Conservation (phyloP, 2,113 vertebrate species). For the Chloropsis hardwickii region DNA sequence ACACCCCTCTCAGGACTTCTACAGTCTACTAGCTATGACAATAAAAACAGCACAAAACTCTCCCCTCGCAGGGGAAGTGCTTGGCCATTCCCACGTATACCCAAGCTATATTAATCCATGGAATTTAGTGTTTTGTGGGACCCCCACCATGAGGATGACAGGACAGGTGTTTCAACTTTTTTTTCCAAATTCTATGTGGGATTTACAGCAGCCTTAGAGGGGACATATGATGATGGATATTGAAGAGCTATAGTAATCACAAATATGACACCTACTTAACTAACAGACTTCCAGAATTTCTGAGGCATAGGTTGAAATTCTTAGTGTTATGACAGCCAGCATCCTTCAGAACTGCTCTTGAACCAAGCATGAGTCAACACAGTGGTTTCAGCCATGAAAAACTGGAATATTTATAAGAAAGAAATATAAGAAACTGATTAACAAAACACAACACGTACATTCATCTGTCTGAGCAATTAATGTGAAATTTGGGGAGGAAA, state of each 20-base stretch:
- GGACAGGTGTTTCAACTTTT: background rate
- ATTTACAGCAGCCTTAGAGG: background rate
- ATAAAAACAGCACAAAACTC: background rate
- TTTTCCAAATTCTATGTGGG: background rate
- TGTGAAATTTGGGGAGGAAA: background rate
- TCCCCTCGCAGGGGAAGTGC: fast-evolving
- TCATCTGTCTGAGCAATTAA: background rate
- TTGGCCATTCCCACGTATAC: background rate
- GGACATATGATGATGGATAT: background rate
- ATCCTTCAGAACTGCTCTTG: background rate
- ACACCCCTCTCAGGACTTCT: background rate
- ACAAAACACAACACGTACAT: background rate
- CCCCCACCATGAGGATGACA: background rate
- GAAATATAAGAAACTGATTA: background rate
- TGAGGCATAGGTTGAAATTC: background rate
- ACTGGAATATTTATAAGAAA: background rate
- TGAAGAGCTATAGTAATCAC: background rate
- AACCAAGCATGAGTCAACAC: background rate
- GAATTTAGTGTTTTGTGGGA: background rate
- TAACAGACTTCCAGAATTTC: background rate
- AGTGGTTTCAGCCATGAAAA: background rate
- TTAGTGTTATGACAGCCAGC: background rate
- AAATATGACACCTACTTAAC: background rate
- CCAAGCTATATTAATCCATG: background rate
- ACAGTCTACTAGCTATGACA: background rate